Evolutionary conservation across 2,797 vertebrate species (phyloP).

Genomic region (Diglossa cyanea): DNA sequence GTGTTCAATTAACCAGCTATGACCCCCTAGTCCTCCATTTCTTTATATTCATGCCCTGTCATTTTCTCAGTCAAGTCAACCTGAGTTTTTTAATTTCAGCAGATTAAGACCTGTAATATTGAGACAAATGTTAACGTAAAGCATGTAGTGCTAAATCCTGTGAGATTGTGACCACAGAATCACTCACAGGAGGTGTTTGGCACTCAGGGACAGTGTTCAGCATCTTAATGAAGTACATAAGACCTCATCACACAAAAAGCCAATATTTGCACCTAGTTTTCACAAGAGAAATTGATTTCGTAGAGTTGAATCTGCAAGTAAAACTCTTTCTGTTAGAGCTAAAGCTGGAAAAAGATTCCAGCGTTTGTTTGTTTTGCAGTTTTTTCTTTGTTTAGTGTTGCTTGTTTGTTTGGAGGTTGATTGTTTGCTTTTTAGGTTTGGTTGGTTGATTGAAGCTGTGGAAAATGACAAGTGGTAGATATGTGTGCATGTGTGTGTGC

Average conservation of each 20-base stretch:
- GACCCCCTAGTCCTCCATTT: neutral
- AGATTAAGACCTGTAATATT: neutral
- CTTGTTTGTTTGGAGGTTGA: neutral
- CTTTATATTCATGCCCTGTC: neutral
- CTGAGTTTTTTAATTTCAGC: conserved; percentile 9
- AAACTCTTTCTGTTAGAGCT: neutral
- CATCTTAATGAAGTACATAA: conserved; percentile 56
- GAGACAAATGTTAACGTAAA: conserved; percentile 7
- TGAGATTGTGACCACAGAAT: neutral
- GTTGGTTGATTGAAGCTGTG: neutral
- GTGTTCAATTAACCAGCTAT: neutral
- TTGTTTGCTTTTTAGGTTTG: neutral
- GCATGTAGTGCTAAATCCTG: neutral
- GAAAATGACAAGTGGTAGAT: neutral
- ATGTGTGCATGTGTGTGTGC: neutral
- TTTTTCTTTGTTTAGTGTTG: neutral
- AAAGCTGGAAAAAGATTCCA: neutral
- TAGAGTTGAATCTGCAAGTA: conserved; percentile 13
- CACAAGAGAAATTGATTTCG: conserved; percentile 40
- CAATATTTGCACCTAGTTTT: conserved; percentile 54
- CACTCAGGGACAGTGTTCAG: neutral
- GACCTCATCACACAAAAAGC: conserved; percentile 29
- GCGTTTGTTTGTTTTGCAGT: rapidly evolving
- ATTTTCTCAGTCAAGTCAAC: neutral
- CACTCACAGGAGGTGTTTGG: conserved; percentile 19